phyloP scores from a whole-genome alignment of 2,888 invertebrate genomes.

The Zaprionus obscuricornis region DNA sequence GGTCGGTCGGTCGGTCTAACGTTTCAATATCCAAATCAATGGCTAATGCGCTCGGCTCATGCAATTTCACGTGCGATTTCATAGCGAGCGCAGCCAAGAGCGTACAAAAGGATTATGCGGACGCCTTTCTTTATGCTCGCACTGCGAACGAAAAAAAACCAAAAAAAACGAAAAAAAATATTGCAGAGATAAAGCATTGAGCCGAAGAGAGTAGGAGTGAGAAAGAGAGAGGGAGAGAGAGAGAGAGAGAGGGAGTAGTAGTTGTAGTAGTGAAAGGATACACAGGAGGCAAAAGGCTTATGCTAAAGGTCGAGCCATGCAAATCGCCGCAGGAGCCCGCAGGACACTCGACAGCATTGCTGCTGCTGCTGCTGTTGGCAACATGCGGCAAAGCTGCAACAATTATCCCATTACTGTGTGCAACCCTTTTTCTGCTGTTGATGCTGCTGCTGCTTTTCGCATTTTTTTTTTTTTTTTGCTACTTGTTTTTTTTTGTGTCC shows the following conservation, averaged over 20 bases:
- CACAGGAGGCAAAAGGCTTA: slow-evolving; percentile 57
- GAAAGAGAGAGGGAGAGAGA: slow-evolving; percentile 1
- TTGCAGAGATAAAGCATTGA: too few species aligned
- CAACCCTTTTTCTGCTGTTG: slow-evolving; percentile 62
- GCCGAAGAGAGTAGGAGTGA: too few species aligned
- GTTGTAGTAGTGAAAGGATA: slow-evolving; percentile 28
- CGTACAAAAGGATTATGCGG: slow-evolving; percentile 59
- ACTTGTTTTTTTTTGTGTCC: neutral
- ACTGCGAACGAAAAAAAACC: neutral
- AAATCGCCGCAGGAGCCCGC: slow-evolving; percentile 63
- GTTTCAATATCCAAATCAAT: slow-evolving; percentile 73
- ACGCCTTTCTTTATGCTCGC: slow-evolving; percentile 47
- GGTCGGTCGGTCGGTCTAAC: too few species aligned
- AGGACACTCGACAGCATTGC: slow-evolving; percentile 48
- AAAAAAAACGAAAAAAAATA: neutral
- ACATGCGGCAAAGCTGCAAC: slow-evolving; percentile 72
- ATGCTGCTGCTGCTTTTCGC: neutral
- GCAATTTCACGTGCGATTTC: slow-evolving; percentile 66
- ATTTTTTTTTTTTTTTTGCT: neutral
- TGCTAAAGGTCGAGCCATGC: slow-evolving; percentile 61
- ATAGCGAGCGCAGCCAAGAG: too few species aligned
- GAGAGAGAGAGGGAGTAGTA: neutral
- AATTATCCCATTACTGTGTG: slow-evolving; percentile 74
- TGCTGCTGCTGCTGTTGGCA: slow-evolving; percentile 42
- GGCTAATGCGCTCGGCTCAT: slow-evolving; percentile 74